A percentile compares a stretch with the other conserved stretches of the same genome.
Conservation (phyloP, 2,113 vertebrate species). For the Rana temporaria region DNA sequence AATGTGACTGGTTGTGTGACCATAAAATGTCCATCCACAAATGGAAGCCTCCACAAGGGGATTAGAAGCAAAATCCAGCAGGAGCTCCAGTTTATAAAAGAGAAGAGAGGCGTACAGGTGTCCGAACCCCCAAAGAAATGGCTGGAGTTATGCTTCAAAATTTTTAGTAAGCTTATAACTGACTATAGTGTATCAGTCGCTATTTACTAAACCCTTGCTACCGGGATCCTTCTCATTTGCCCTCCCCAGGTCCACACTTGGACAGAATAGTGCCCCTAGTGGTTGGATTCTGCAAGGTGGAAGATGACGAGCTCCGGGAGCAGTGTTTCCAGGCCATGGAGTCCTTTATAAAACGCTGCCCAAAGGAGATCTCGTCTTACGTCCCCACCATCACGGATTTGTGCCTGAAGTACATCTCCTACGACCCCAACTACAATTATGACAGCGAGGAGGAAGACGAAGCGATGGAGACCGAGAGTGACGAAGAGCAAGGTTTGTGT, state of each 20-base stretch:
- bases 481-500: constrained; percentile 81
- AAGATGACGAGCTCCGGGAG: constrained; percentile 91
- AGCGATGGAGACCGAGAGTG: constrained; percentile 86
- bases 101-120: too few species aligned
- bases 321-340: constrained; percentile 93
- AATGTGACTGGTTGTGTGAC: too few species aligned
- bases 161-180: not conserved
- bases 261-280: constrained; percentile 89
- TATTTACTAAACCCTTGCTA: too few species aligned
- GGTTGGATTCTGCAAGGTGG: constrained; percentile 84
- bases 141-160: too few species aligned
- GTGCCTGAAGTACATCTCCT: constrained; percentile 89
- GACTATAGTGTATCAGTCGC: too few species aligned
- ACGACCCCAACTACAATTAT: constrained; percentile 94
- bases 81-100: too few species aligned
- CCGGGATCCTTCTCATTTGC: not conserved
- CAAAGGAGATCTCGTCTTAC: constrained; percentile 89
- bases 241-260: constrained; percentile 80
- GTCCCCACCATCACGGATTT: constrained; percentile 82
- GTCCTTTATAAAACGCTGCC: constrained; percentile 90
- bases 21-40: too few species aligned
- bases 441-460: constrained; percentile 83
- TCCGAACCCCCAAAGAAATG: too few species aligned
- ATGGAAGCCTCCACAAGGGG: too few species aligned
- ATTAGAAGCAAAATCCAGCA: too few species aligned